phyloP scores from a whole-genome alignment of 2,113 vertebrate species.

The Platysternon megacephalum region DNA sequence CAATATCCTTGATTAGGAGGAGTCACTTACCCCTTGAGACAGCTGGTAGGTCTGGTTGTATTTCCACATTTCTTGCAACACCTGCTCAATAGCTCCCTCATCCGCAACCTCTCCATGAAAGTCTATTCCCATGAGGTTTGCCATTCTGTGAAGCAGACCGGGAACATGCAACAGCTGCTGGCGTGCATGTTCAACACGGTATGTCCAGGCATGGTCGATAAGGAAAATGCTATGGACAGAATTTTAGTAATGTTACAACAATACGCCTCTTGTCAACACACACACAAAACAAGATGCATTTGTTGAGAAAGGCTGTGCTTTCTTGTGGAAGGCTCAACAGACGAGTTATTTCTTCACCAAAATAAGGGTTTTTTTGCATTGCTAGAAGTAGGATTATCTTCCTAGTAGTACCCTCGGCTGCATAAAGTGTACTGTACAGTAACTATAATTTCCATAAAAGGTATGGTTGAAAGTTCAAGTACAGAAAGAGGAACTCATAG shows the following conservation, averaged over 20 bases:
- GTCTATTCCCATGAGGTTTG: slow-evolving; percentile 87
- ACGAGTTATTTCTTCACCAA: neutral
- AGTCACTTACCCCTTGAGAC: slow-evolving; percentile 86
- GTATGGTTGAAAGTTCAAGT: neutral
- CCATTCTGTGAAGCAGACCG: slow-evolving; percentile 90
- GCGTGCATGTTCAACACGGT: slow-evolving; percentile 79
- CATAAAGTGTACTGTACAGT: neutral
- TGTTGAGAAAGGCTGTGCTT: rapidly evolving
- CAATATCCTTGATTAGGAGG: neutral
- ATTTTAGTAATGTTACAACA: neutral
- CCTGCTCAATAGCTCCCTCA: slow-evolving; percentile 79
- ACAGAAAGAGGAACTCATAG: neutral
- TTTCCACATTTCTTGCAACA: slow-evolving; percentile 94
- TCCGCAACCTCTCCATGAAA: slow-evolving; percentile 90
- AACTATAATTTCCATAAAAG: neutral
- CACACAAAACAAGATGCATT: rapidly evolving
- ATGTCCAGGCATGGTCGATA: slow-evolving; percentile 96
- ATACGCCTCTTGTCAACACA: neutral
- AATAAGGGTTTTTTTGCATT: rapidly evolving
- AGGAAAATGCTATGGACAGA: slow-evolving; percentile 87
- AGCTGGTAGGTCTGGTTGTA: slow-evolving; percentile 96
- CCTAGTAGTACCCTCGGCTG: neutral
- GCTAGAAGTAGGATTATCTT: neutral
- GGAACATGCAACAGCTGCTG: slow-evolving; percentile 88
- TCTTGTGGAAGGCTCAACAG: neutral